Evolutionary conservation across 2,113 vertebrate genomes (phyloP), one percentile per base, ranked within the genome.

Genomic region (Mesocricetus auratus): DNA sequence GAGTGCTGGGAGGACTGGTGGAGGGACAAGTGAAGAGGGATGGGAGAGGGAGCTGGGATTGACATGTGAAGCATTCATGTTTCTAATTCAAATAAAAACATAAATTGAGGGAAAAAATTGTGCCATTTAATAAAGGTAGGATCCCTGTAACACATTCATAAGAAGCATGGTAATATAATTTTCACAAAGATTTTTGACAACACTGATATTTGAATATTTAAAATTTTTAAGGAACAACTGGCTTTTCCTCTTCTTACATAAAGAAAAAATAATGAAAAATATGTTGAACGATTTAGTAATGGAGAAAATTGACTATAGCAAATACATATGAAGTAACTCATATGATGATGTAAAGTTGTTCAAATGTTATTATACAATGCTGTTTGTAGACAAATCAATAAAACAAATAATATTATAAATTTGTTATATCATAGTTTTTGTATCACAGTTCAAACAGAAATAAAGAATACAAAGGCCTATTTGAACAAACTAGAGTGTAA

Each of bases 361-460:
- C 13, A 78, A 93, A 53, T 47, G 45, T 74, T 79, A 29, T 9
- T 29, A 62, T 17, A 31, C 21, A 58, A 83, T 60, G 50, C 5
- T n/a, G 5, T 71, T 92, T 82, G 77, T 15, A 89, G 39, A 90
- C 58, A 21, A 96, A 56, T 78, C n/a, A 78, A 53, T 66, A 58
- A 82, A 36, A 4, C 2, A 45, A 86, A 75, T 60, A 26, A 89
- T 71, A 45, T 78, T 83, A 10, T 29, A 68, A 2, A 33, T 68
- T 4, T 78, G 45, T 79, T 79, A 86, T 56, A 89, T 33, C 79
- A 45, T 39, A 78, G 24, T 73, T 92, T 17, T n/a, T 36, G 33
- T 69, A 85, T 33, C 15, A 42, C 36, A 81, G 16, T 89, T 90
- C 45, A 83, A 39, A 85, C 50, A 11, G 15, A 86, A 78, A 88